phyloP scores from a whole-genome alignment of 2,888 invertebrate genomes.

The Lepidonotus clava region DNA sequence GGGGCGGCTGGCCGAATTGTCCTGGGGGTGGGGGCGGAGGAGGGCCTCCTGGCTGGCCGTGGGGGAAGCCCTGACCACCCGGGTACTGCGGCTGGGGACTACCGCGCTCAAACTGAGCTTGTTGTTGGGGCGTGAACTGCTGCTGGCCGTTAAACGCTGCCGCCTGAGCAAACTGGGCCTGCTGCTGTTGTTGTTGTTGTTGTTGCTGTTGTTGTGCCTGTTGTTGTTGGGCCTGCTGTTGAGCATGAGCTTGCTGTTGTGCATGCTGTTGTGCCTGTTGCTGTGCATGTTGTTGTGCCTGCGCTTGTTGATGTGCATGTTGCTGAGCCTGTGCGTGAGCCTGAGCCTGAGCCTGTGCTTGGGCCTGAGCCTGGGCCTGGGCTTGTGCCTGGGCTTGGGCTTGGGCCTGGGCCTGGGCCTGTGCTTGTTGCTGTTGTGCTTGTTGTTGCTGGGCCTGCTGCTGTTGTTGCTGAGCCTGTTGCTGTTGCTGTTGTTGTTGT shows the following conservation, averaged over 20 bases:
- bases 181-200: too few relatives aligned
- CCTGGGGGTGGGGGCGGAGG: constrained; percentile 19
- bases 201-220: constrained; percentile 59
- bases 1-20: not conserved
- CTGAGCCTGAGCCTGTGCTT: constrained; percentile 35
- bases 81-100: constrained; percentile 50
- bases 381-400: constrained; percentile 52
- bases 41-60: not conserved
- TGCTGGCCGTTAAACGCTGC: constrained; percentile 35
- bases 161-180: constrained; percentile 57
- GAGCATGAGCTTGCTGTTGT: constrained; percentile 1
- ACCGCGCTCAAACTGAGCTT: constrained; percentile 37
- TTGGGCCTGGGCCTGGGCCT: constrained; percentile 23
- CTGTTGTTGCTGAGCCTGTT: constrained; percentile 32
- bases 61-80: not conserved
- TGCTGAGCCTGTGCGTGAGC: constrained; percentile 52
- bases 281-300: constrained; percentile 31
- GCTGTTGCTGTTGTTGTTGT: constrained; percentile 21
- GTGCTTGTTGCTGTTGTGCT: constrained; percentile 34
- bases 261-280: too few relatives aligned
- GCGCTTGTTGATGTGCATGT: constrained; percentile 52
- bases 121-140: constrained; percentile 26
- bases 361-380: constrained; percentile 43
- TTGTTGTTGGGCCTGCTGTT: constrained; percentile 55
- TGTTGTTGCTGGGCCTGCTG: constrained; percentile 8